Base-by-base conservation (phyloP, 2,888 invertebrate species). In the Plutella xylostella region DNA sequence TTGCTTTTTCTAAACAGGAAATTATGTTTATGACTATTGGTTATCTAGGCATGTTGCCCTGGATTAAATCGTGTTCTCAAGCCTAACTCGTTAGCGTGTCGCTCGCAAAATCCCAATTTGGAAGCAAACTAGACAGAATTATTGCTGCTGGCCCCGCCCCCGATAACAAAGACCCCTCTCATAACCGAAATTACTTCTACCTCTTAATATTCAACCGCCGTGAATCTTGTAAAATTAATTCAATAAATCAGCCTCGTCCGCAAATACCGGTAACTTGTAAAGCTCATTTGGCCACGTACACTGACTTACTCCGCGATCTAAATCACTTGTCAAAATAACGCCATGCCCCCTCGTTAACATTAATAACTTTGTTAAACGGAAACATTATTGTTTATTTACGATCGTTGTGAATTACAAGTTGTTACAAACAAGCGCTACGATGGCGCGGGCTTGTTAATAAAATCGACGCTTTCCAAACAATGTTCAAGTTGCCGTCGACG, bases 171-270 rank as follows among this genome's bases (percentile, higher is more conserved):
- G 75, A 63, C 68, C 61, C 55, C 59, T 58, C 57, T 70, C 70
- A 70, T 71, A 72, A 68, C 70, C 63, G 56, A 76, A 74, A 78
- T 75, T 72, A 74, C 69, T 72, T 70, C 66, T 62, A 53, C 72
- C 68, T 72, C 69, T 72, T 73, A 72, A 72, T 76, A 76, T 79
- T 77, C 75, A 60, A 49, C 55, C 63, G 64, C 61, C 68, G 64
- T 66, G 69, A 72, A 72, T 71, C 72, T 74, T 65, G 61, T 62
- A 65, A 75, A 76, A 78, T 78, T 79, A 74, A 78, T 78, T 77
- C 68, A 69, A 79, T 79, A 78, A 76, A 76, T 78, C 76, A 73
- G 59, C 52, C 55, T 55, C 54, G 57, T 58, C 61, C 63, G 54
- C 65, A 68, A 72, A 72, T 69, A 71, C 65, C 63, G 62, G 64